These are phyloP conservation scores for Amblyjoppa proteus DNA, from an alignment of 2,888 invertebrate genomes.

Conservation along the genomic window DNA sequence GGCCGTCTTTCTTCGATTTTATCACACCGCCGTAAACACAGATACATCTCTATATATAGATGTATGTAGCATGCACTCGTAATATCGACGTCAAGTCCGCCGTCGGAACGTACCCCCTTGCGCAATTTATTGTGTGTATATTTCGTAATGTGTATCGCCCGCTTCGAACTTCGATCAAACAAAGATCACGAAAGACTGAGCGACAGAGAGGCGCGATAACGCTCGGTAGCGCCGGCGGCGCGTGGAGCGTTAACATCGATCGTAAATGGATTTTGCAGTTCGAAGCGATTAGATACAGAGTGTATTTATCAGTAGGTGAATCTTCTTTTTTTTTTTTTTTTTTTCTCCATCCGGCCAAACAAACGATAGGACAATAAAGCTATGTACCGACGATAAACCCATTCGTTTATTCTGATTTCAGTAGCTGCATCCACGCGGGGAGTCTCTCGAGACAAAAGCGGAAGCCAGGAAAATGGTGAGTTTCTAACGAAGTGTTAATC, in stretches of 20 bases:
- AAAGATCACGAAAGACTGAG: constrained; percentile 31
- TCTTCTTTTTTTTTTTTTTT: not conserved
- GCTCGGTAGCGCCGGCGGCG: not conserved
- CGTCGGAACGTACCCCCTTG: not conserved
- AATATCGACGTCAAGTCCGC: not conserved
- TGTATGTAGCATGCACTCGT: not conserved
- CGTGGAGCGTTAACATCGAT: not conserved
- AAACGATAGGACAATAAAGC: not conserved
- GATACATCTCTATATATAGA: not conserved
- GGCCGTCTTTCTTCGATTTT: not conserved
- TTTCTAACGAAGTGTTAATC: not conserved
- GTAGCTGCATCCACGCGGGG: not conserved
- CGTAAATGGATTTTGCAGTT: not conserved
- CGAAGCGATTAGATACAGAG: constrained; percentile 22
- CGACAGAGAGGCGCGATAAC: constrained; percentile 22
- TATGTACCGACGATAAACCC: not conserved
- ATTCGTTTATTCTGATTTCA: constrained; percentile 48
- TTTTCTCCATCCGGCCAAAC: not conserved
- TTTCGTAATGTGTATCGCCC: not conserved
- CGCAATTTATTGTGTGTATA: not conserved
- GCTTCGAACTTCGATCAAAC: constrained; percentile 53
- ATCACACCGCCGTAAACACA: not conserved
- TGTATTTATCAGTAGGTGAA: not conserved
- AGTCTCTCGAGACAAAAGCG: not conserved
- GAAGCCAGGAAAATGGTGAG: not conserved